Evolutionary conservation across 2,797 vertebrate genomes (phyloP).

Genomic region (Cynodonichthys magdalenae): DNA sequence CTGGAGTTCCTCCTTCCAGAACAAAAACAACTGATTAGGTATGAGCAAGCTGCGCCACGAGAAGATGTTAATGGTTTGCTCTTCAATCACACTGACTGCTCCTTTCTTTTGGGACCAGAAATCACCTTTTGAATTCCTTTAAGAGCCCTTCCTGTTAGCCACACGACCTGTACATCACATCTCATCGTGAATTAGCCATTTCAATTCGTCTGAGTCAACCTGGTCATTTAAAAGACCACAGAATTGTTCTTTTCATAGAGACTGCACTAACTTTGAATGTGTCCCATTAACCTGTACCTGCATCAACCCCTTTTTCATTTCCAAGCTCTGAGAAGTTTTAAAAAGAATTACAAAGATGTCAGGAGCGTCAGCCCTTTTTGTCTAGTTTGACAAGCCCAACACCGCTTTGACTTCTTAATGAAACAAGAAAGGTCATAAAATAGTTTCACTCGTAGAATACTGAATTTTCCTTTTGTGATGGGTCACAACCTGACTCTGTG

Average conservation of each 20-base stretch:
- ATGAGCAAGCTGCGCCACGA: constrained; percentile 43
- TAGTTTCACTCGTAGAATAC: constrained; percentile 37
- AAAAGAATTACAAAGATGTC: constrained; percentile 21
- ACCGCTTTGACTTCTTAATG: constrained; percentile 46
- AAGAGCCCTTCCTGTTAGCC: background rate
- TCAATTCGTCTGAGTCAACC: constrained; percentile 4
- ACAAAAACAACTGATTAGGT: constrained; percentile 68
- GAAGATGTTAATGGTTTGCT: constrained; percentile 10
- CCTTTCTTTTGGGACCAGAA: constrained; percentile 32
- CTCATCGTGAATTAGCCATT: background rate
- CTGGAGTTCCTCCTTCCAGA: constrained; percentile 49
- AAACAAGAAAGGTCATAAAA: constrained; percentile 52
- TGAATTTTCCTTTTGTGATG: constrained; percentile 21
- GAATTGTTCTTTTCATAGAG: constrained; percentile 28
- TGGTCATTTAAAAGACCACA: background rate
- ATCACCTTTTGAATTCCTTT: background rate
- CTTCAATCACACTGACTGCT: constrained; percentile 34
- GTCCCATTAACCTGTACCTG: constrained; percentile 44
- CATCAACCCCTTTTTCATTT: constrained; percentile 14
- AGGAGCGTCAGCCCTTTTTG: constrained; percentile 12
- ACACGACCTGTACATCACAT: background rate
- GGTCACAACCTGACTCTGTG: constrained; percentile 2
- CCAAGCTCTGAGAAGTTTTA: constrained; percentile 26
- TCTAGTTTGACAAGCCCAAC: constrained; percentile 20
- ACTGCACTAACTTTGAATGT: constrained; percentile 33